Base-by-base conservation (phyloP, 2,797 vertebrate genomes). In the Diceros bicornis region DNA sequence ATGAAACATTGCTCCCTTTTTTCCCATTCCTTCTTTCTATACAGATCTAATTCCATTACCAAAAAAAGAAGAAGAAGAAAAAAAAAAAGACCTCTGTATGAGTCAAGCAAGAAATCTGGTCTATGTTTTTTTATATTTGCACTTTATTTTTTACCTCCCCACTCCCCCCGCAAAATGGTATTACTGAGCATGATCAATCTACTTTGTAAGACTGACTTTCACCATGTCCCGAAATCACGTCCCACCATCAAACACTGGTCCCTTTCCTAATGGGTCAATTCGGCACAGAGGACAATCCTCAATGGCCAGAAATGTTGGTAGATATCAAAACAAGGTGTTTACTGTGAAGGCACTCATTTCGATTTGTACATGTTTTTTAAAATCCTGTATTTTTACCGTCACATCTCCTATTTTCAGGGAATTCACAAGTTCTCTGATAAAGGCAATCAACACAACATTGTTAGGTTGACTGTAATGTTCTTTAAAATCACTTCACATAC, bases 91-190 rank as follows among this genome's bases (percentile, higher is more conserved):
- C 50, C 44, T 84, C 52, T 59, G 4, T 47, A 64, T 59, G 7
- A 84, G 29, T 82, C 50, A 23, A 68, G n/a, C 21, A 86, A 92
- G 74, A 94, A 92, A 89, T 61, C 27, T 34, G 86, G 32, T 59
- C 0, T 57, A 27, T 66, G n/a, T 71, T 86, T 89, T 37, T 47
- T 47, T 50, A 92, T 4, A 91, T 34, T 89, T 74, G 8, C 11
- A 47, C 11, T 52, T 72, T 4, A 89, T 83, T 95, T 89, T 83
- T n/a, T n/a, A 89, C n/a, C 18, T 10, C 21, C 71, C 13, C 21
- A 29, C 12, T 17, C 17, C 25, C 61, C 7, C 44, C 44, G 47
- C 66, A 41, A 86, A 78, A 66, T 66, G 18, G 6, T 23, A 84
- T 69, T 75, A 52, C 37, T 37, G 21, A 94, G 21, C 23, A 81